Percentiles rank a stretch among this genome's conserved stretches.
Conservation (phyloP, 2,888 invertebrate genomes). For the Cerastoderma edule region DNA sequence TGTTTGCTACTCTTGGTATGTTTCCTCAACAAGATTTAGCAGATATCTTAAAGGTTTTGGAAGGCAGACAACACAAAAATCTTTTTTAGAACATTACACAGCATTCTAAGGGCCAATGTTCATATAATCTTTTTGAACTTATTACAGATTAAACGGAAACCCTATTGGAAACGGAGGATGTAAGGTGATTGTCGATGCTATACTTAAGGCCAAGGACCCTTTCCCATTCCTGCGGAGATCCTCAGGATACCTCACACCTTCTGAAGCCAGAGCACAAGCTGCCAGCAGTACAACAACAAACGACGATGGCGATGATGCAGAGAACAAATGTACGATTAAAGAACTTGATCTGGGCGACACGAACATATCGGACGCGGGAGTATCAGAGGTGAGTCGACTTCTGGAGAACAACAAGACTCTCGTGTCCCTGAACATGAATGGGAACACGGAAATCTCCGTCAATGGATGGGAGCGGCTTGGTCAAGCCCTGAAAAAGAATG, state of each 20-base stretch:
- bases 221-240: conserved; percentile 50
- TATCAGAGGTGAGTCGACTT: conserved; percentile 65
- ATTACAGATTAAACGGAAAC: conserved; percentile 74
- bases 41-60: too few relatives aligned
- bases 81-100: too few relatives aligned
- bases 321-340: conserved; percentile 48
- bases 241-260: conserved; percentile 55
- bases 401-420: conserved; percentile 69
- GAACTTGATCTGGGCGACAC: conserved; percentile 77
- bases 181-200: conserved; percentile 64
- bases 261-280: conserved; percentile 39
- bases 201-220: conserved; percentile 57
- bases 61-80: too few relatives aligned
- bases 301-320: conserved; percentile 31
- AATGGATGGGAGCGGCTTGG: conserved; percentile 75
- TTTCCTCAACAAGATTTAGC: too few relatives aligned
- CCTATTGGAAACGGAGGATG: conserved; percentile 74
- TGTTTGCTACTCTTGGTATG: too few relatives aligned
- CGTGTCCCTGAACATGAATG: conserved; percentile 70
- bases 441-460: conserved; percentile 66
- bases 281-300: conserved; percentile 20
- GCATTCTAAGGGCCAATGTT: too few relatives aligned
- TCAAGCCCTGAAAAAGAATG: conserved; percentile 72
- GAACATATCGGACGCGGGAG: conserved; percentile 69
- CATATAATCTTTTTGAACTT: too few relatives aligned